Percentiles rank a stretch among this genome's conserved stretches.
Conservation (phyloP, 92 coral and sea anemone genomes). For the Hydrozoanthus gracilis region DNA sequence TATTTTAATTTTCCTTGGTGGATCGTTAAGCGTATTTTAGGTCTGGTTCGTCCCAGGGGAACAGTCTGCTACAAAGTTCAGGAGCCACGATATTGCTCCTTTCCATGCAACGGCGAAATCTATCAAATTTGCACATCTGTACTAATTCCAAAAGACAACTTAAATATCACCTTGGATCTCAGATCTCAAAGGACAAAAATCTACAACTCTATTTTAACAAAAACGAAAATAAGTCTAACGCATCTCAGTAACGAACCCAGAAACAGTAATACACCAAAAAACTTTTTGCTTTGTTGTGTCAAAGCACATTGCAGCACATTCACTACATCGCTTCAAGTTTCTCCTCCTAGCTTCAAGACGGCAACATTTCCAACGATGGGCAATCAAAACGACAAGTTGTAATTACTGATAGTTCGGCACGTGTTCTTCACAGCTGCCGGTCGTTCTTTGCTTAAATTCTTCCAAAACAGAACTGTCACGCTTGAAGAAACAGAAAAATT, state of each 20-base stretch:
- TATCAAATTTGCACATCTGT: constrained; percentile 31
- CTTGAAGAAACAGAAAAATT: constrained; percentile 16
- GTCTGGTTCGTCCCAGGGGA: constrained; percentile 9
- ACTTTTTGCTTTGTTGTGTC: not conserved
- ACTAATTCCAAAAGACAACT: not conserved
- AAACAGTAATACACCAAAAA: not conserved
- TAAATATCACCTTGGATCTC: not conserved
- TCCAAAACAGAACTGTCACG: not conserved
- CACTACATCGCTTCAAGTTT: not conserved
- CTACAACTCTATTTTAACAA: too few species aligned
- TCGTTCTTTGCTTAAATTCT: not conserved
- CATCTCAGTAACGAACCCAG: too few species aligned
- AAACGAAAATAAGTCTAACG: too few species aligned
- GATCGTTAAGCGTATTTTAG: constrained; percentile 14
- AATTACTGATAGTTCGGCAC: not conserved
- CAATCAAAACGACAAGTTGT: not conserved
- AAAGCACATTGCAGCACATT: constrained; percentile 7
- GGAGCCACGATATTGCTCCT: not conserved
- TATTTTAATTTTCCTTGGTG: not conserved
- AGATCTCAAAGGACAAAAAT: too few species aligned
- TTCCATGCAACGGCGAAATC: constrained; percentile 30
- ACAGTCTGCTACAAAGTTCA: not conserved
- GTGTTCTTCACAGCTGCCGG: not conserved
- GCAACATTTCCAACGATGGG: not conserved
- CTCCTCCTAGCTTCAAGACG: not conserved